A percentile compares a stretch with the other conserved stretches of the same genome.
Conservation (phyloP, 2,888 invertebrate genomes). For the Dichetophora obliterata region DNA sequence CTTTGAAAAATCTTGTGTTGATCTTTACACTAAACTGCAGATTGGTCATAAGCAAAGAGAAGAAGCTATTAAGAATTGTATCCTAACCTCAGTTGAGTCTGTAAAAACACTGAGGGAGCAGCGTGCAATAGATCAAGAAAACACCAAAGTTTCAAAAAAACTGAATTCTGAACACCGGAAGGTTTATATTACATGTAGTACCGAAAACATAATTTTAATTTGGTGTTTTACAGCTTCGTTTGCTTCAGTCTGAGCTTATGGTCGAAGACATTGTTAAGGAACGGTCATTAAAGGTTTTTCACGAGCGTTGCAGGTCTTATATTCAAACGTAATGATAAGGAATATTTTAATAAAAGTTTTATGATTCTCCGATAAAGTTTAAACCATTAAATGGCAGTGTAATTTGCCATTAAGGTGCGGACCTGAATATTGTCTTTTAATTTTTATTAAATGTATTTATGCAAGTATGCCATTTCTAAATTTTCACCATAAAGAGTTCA, state of each 20-base stretch:
- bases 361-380: too few relatives aligned
- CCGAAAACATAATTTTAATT: neutral
- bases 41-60: slow-evolving; percentile 79
- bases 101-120: slow-evolving; percentile 79
- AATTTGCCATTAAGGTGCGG: too few relatives aligned
- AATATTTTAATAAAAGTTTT: neutral
- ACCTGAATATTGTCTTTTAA: too few relatives aligned
- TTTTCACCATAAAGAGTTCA: too few relatives aligned
- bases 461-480: too few relatives aligned
- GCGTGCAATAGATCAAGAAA: slow-evolving; percentile 75
- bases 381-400: too few relatives aligned
- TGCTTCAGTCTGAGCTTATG: slow-evolving; percentile 87
- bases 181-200: slow-evolving; percentile 70
- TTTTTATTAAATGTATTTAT: too few relatives aligned
- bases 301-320: slow-evolving; percentile 85
- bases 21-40: slow-evolving; percentile 81
- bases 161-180: slow-evolving; percentile 88
- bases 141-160: slow-evolving; percentile 76
- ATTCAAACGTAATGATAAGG: neutral
- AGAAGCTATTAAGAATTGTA: slow-evolving; percentile 83
- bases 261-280: slow-evolving; percentile 92
- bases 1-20: slow-evolving; percentile 79
- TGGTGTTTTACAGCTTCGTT: slow-evolving; percentile 75
- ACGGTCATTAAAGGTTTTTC: slow-evolving; percentile 86
- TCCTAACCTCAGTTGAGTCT: slow-evolving; percentile 77